Conservation (phyloP, 2,113 vertebrate genomes). For the Calyptomena viridis region DNA sequence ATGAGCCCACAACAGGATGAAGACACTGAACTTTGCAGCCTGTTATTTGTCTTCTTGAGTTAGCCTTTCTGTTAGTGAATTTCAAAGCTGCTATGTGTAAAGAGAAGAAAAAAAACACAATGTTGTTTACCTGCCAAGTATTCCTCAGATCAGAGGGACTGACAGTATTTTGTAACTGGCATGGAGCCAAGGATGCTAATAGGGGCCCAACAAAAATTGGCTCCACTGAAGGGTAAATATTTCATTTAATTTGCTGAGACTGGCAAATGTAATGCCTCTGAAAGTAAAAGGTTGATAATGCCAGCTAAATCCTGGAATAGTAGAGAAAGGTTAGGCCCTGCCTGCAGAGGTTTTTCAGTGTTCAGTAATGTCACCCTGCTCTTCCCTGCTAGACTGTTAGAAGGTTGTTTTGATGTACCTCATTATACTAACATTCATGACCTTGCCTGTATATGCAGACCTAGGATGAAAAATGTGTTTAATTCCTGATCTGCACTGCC, state of each 20-base stretch:
- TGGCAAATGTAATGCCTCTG: not conserved
- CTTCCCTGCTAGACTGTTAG: not conserved
- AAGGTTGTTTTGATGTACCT: not conserved
- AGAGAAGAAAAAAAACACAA: not conserved
- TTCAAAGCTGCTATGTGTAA: not conserved
- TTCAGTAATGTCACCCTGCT: not conserved
- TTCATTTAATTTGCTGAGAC: not conserved
- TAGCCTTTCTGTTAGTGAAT: not conserved
- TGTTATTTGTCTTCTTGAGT: constrained; percentile 7
- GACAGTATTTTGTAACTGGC: not conserved
- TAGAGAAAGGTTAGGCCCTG: not conserved
- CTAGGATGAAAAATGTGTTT: not conserved
- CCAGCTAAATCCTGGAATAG: not conserved
- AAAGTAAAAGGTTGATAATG: not conserved
- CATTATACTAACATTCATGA: not conserved
- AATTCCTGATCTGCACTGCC: not conserved
- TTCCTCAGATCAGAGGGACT: not conserved
- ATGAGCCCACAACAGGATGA: not conserved
- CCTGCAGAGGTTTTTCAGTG: not conserved
- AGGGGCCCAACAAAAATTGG: not conserved
- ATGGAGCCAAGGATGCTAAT: not conserved
- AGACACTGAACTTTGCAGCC: not conserved
- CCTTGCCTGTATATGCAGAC: not conserved
- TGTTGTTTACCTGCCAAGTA: not conserved
- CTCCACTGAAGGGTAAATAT: not conserved